These are phyloP conservation scores for Hyposoter didymator DNA, from an alignment of 2,888 invertebrate species.

Conservation along the genomic window DNA sequence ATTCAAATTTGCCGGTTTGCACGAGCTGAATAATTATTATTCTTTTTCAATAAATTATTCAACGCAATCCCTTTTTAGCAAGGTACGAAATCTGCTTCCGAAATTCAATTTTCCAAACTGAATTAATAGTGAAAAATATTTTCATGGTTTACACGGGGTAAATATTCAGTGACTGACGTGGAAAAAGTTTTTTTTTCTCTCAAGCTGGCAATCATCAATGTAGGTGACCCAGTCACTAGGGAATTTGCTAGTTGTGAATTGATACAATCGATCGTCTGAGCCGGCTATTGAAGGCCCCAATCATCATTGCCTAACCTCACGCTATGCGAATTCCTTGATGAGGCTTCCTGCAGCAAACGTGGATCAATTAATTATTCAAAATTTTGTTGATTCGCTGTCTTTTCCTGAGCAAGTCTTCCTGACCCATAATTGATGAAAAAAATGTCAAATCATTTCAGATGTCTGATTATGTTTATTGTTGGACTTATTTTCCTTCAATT, in stretches of 20 bases:
- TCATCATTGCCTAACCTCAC: constrained; percentile 7
- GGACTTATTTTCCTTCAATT: background rate
- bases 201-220: constrained; percentile 18
- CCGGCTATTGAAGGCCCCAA: constrained; percentile 13
- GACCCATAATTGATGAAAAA: background rate
- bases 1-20: background rate
- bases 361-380: background rate
- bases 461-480: background rate
- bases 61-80: background rate
- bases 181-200: constrained; percentile 12
- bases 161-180: background rate
- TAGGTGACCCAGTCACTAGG: constrained; percentile 41
- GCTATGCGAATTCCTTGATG: background rate
- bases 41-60: background rate
- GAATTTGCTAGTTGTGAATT: constrained; percentile 37
- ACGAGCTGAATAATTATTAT: background rate
- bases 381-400: background rate
- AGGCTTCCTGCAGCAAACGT: background rate
- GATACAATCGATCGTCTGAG: constrained; percentile 37
- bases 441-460: background rate
- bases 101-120: background rate
- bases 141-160: background rate
- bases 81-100: background rate
- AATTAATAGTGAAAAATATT: background rate
- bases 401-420: background rate